phyloP scores from a whole-genome alignment of 1,140 invertebrate genomes.

The Popillia japonica region DNA sequence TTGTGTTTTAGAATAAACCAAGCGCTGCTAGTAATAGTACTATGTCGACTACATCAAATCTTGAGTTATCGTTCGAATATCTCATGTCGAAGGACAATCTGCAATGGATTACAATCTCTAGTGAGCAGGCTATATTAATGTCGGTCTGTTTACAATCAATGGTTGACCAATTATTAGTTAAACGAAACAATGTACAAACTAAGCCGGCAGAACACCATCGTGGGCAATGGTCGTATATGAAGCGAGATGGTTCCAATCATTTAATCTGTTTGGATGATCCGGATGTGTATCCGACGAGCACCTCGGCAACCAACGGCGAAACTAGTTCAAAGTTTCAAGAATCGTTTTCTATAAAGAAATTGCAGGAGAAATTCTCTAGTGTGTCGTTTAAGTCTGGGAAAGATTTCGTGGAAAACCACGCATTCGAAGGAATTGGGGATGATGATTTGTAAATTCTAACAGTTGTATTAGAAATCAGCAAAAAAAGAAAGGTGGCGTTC shows the following conservation, averaged over 20 bases:
- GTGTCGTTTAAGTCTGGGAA: constrained; percentile 69
- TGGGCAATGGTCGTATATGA: constrained; percentile 63
- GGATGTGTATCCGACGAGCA: constrained; percentile 58
- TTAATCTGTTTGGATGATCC: constrained; percentile 59
- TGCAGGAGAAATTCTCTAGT: constrained; percentile 67
- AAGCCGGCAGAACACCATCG: constrained; percentile 50
- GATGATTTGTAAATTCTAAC: constrained; percentile 77
- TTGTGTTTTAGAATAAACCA: constrained; percentile 54
- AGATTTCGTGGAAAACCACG: constrained; percentile 84
- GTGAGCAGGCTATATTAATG: constrained; percentile 92
- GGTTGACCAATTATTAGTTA: constrained; percentile 91
- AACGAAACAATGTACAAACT: constrained; percentile 70
- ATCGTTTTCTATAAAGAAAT: constrained; percentile 65
- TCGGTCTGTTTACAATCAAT: constrained; percentile 93
- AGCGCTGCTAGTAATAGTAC: constrained; percentile 52
- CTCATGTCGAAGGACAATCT: constrained; percentile 90
- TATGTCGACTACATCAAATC: constrained; percentile 50
- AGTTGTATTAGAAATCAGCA: too few species aligned
- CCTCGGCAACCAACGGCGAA: constrained; percentile 30
- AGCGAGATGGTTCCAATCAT: constrained; percentile 65
- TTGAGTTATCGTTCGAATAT: constrained; percentile 96
- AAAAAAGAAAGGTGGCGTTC: too few species aligned
- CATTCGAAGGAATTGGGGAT: constrained; percentile 89
- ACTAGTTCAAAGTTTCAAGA: constrained; percentile 49
- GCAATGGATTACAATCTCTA: constrained; percentile 91